These are phyloP conservation scores for Oryctolagus cuniculus DNA, from an alignment of 2,113 vertebrate species.

Conservation along the genomic window DNA sequence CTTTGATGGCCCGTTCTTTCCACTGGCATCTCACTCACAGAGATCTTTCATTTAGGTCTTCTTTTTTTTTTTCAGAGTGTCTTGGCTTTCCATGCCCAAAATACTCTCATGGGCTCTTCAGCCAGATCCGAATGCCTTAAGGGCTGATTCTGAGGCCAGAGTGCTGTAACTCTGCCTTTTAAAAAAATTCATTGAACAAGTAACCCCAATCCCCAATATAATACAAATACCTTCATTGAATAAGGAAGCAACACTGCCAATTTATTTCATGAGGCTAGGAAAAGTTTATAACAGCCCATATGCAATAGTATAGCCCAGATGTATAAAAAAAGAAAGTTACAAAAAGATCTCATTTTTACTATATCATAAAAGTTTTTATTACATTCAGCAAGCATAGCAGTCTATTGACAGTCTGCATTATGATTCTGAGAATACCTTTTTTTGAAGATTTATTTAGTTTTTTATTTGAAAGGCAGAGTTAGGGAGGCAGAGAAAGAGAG, in stretches of 20 bases:
- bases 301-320: background rate
- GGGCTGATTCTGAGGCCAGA: too few species aligned
- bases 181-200: background rate
- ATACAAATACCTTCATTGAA: background rate
- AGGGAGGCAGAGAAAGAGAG: too few species aligned
- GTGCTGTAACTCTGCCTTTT: too few species aligned
- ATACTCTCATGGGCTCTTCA: too few species aligned
- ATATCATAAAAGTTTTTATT: background rate
- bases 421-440: background rate
- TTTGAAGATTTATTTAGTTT: too few species aligned
- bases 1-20: too few species aligned
- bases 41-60: too few species aligned
- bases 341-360: slow-evolving; percentile 2
- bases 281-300: background rate
- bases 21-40: too few species aligned
- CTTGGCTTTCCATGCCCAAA: too few species aligned
- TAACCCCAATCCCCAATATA: background rate
- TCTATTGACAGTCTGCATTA: background rate
- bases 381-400: background rate
- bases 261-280: slow-evolving; percentile 52
- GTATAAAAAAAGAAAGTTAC: background rate
- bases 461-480: too few species aligned
- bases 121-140: too few species aligned
- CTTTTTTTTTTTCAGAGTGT: too few species aligned
- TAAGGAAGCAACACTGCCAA: background rate